Evolutionary conservation across 2,888 invertebrate genomes (phyloP).

Genomic region (Xanthia icteritia): DNA sequence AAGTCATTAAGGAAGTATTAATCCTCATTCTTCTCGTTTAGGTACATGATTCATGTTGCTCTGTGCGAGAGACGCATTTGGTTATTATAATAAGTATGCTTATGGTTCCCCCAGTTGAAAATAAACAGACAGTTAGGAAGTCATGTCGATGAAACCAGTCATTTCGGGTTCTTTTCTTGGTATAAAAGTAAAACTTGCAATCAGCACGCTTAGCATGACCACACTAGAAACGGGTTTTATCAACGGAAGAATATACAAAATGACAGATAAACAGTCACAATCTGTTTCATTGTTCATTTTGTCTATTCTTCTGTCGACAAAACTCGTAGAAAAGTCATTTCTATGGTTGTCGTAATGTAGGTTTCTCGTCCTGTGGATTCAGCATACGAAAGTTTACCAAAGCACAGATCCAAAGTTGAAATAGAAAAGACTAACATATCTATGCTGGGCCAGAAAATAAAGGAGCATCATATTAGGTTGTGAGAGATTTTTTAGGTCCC

Average conservation of each 20-base stretch:
- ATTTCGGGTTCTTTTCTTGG: background rate
- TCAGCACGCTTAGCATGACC: too few relatives aligned
- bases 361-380: background rate
- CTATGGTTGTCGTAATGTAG: background rate
- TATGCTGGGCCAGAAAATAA: background rate
- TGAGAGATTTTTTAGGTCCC: background rate
- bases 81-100: background rate
- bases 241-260: too few relatives aligned
- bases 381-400: background rate
- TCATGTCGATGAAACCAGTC: background rate
- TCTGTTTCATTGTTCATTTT: too few relatives aligned
- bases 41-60: slow-evolving; percentile 43
- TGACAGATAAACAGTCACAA: too few relatives aligned
- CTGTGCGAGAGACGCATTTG: slow-evolving; percentile 3
- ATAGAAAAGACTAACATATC: background rate
- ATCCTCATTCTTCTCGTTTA: slow-evolving; percentile 40
- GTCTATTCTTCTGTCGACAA: too few relatives aligned
- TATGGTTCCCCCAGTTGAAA: background rate
- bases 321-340: too few relatives aligned
- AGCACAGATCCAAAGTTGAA: background rate
- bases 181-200: background rate
- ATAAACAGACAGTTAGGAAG: background rate
- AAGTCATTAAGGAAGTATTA: slow-evolving; percentile 42
- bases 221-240: too few relatives aligned
- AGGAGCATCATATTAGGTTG: background rate